phyloP scores from a whole-genome alignment of 35 echinoderm and acorn worm genomes.

The Heliocidaris tuberculata region DNA sequence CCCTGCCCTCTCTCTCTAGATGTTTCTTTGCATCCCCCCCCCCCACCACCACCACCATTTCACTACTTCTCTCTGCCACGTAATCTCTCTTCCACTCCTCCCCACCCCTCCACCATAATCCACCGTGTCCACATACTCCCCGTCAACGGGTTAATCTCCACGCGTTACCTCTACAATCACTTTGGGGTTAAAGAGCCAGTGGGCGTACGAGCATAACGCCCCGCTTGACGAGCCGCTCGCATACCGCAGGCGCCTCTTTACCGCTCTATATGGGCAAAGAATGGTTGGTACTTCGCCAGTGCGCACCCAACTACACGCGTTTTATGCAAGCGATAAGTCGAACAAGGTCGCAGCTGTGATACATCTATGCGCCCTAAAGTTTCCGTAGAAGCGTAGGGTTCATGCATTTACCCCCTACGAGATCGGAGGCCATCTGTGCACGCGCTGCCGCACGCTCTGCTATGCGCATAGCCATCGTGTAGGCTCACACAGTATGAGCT shows the following conservation, averaged over 20 bases:
- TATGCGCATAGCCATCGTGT: too few species aligned
- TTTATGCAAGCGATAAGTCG: not conserved
- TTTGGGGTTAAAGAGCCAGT: not conserved
- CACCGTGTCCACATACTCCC: too few species aligned
- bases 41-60: too few species aligned
- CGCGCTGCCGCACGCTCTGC: too few species aligned
- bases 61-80: too few species aligned
- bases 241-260: not conserved
- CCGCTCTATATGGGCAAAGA: not conserved
- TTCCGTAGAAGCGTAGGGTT: not conserved
- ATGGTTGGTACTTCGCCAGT: not conserved
- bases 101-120: too few species aligned
- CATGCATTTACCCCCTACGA: too few species aligned
- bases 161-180: not conserved
- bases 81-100: too few species aligned
- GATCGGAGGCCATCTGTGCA: too few species aligned
- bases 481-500: too few species aligned
- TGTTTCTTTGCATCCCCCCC: too few species aligned
- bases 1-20: too few species aligned
- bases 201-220: not conserved
- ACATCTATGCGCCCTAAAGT: not conserved
- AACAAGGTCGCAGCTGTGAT: not conserved
- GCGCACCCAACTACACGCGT: not conserved
- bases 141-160: not conserved
- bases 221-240: not conserved